phyloP scores from a whole-genome alignment of 2,113 vertebrate genomes.

The Tachuris rubrigastra region DNA sequence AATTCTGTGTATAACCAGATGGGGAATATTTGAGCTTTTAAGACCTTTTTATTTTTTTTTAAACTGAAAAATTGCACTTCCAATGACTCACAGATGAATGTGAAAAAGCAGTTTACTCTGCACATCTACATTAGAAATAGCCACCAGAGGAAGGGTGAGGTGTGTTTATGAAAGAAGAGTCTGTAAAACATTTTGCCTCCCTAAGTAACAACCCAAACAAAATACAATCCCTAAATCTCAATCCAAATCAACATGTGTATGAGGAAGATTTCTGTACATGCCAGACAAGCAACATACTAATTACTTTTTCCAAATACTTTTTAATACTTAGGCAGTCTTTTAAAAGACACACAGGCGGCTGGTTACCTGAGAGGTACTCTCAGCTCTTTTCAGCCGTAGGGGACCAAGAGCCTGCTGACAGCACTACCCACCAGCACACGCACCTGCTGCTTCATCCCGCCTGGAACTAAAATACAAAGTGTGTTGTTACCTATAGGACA shows the following conservation, averaged over 20 bases:
- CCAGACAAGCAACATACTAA: not conserved
- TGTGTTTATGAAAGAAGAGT: not conserved
- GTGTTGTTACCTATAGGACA: accelerated
- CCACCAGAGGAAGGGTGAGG: not conserved
- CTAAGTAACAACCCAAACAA: not conserved
- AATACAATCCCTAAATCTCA: not conserved
- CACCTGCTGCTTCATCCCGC: not conserved
- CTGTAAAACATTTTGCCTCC: not conserved
- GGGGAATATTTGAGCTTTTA: constrained; percentile 8
- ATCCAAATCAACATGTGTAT: accelerated
- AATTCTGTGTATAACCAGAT: not conserved
- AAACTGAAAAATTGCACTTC: not conserved
- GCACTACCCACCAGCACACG: not conserved
- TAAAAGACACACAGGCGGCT: too few species aligned
- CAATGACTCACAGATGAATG: not conserved
- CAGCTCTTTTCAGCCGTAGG: not conserved
- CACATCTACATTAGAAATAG: not conserved
- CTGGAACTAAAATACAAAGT: accelerated
- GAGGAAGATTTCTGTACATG: not conserved
- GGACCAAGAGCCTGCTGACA: not conserved
- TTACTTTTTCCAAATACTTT: not conserved
- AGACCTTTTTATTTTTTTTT: not conserved
- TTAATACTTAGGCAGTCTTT: not conserved
- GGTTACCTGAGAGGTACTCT: accelerated
- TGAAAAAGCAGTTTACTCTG: not conserved